phyloP scores from a whole-genome alignment of 2,888 invertebrate species.

The Sympetrum striolatum region DNA sequence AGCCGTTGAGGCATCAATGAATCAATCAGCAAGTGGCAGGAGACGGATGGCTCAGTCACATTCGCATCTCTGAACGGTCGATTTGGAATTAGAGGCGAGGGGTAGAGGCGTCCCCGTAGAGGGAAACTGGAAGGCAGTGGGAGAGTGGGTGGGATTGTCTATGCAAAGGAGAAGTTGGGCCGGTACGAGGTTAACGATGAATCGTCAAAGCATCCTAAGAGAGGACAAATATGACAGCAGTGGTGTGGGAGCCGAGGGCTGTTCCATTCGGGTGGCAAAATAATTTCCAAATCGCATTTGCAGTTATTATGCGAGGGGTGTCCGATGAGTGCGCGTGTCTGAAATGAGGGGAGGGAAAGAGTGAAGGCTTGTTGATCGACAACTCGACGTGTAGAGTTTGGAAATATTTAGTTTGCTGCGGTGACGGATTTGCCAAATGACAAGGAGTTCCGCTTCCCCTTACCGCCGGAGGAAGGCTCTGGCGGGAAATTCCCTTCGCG shows the following conservation, averaged over 20 bases:
- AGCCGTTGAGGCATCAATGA: constrained; percentile 28
- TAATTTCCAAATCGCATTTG: constrained; percentile 40
- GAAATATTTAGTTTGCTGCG: not conserved
- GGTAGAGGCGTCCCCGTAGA: not conserved
- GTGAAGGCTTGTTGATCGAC: not conserved
- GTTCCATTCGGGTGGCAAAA: constrained; percentile 20
- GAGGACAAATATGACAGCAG: constrained; percentile 41
- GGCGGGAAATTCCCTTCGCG: not conserved
- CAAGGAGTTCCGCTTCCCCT: not conserved
- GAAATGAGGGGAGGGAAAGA: not conserved
- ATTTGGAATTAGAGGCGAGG: constrained; percentile 6
- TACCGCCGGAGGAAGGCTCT: not conserved
- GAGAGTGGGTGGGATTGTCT: constrained; percentile 3
- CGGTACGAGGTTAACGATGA: constrained; percentile 36
- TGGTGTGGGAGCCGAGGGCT: constrained; percentile 1
- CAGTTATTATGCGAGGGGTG: constrained; percentile 35
- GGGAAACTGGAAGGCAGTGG: not conserved
- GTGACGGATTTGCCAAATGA: constrained; percentile 15
- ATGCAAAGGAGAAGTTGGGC: constrained; percentile 27
- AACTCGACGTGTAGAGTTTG: not conserved
- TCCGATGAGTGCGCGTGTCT: not conserved
- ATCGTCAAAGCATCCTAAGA: constrained; percentile 40
- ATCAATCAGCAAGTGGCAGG: constrained; percentile 43
- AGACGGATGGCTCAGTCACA: constrained; percentile 23
- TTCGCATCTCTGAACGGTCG: constrained; percentile 39